Base-by-base conservation (phyloP, 2,797 vertebrate species). In the Acanthornis magna region DNA sequence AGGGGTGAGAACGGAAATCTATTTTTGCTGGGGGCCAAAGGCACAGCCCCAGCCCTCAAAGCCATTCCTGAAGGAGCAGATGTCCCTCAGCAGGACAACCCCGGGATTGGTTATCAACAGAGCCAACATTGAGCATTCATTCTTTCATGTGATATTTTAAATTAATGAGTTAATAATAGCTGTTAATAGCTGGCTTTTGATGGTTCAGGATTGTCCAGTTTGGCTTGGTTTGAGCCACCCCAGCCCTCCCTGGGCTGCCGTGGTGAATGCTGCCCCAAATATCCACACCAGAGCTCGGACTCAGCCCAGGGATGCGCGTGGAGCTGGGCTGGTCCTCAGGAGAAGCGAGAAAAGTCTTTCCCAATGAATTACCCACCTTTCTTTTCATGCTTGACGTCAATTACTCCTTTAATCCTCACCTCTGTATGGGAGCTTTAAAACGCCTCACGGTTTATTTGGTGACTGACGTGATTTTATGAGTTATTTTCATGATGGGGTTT, bases 281-380 rank as follows among this genome's bases (percentile, higher is more conserved):
- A 7, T 51, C 3, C 23, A 2, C 7, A 7, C 2, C 9, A 2
- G n/a, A 4, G 29, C 51, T 57, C 74, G 7, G 2, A 0, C 55
- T 40, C 27, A 3, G 48, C 63, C 15, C 15, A 36, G 23, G 32
- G 55, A 15, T 26, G 27, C 7, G 0, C 2, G 0, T 1, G 51
- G 3, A 29, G 57, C 74, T 29, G 11, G 30, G 47, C 60, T 38
- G 30, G 53, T 87, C n/a, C 55, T 19, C 15, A 3, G 43, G 30
- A 80, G 63, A 20, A 47, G 53, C 40, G 61, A 34, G 5, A 23
- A 30, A 25, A 7, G 13, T 5, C 58, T 63, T 38, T 78, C 50
- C 48, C 47, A 23, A 27, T 8, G 19, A 62, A 50, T 66, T 25
- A 34, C 43, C 16, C 38, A 25, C 9, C 5, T 34, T 57, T 55